A percentile compares a stretch with the other conserved stretches of the same genome.
phyloP scores from a whole-genome alignment of 2,888 invertebrate species.

The Clostera curtula region DNA sequence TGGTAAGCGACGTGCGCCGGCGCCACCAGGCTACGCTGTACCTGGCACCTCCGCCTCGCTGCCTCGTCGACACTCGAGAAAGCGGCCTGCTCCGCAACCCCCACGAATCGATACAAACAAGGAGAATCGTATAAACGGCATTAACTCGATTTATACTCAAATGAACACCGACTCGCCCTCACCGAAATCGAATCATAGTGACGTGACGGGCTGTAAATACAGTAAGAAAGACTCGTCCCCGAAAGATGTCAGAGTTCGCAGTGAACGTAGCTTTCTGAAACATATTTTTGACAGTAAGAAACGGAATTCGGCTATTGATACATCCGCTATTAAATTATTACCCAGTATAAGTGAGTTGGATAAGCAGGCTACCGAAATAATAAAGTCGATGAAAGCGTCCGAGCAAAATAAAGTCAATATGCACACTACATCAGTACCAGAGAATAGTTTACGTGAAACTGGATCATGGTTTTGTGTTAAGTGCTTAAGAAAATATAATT shows the following conservation, averaged over 20 bases:
- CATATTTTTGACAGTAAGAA: conserved; percentile 64
- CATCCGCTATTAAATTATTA: conserved; percentile 70
- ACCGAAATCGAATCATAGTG: conserved; percentile 13
- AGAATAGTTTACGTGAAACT: conserved; percentile 13
- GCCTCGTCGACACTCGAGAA: conserved; percentile 36
- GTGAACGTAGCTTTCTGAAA: conserved; percentile 73
- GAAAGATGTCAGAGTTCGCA: conserved; percentile 45
- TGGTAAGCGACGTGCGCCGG: conserved; percentile 84
- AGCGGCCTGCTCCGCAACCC: conserved; percentile 74
- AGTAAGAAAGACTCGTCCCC: conserved; percentile 32
- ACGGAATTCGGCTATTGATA: conserved; percentile 48
- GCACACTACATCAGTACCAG: conserved; percentile 5
- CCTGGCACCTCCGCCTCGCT: conserved; percentile 43
- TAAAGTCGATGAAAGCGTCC: conserved; percentile 63
- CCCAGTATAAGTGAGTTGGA: conserved; percentile 88
- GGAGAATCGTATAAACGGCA: conserved; percentile 19
- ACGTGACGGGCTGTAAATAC: conserved; percentile 31
- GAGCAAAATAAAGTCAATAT: conserved; percentile 27
- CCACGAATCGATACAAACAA: conserved; percentile 39
- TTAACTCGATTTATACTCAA: conserved; percentile 13
- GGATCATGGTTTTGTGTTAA: conserved; percentile 51
- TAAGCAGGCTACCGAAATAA: conserved; percentile 84
- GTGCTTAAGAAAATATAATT: conserved; percentile 52
- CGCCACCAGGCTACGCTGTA: conserved; percentile 71
- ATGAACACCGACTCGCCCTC: conserved; percentile 29